Conservation (phyloP, 1,140 invertebrate genomes). For the Piezodorus guildinii region DNA sequence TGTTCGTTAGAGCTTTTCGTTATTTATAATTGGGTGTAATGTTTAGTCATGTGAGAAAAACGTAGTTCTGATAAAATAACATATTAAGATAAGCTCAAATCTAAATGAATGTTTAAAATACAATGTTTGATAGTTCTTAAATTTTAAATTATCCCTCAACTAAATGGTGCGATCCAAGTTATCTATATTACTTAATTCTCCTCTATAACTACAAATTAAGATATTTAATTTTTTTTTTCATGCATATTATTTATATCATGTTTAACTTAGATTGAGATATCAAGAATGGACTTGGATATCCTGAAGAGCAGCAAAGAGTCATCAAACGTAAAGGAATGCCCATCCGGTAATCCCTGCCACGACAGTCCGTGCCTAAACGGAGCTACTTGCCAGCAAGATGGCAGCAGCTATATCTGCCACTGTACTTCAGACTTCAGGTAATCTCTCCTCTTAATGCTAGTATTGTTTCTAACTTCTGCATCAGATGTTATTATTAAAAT, state of each 20-base stretch:
- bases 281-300: constrained; percentile 47
- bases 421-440: constrained; percentile 37
- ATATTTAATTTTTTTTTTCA: background rate
- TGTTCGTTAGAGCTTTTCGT: too few relatives aligned
- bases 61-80: too few relatives aligned
- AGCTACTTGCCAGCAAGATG: constrained; percentile 40
- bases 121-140: too few relatives aligned
- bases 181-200: too few relatives aligned
- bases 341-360: constrained; percentile 33
- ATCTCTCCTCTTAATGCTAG: background rate
- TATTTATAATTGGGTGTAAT: too few relatives aligned
- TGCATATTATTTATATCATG: constrained; percentile 4
- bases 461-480: too few relatives aligned
- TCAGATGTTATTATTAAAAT: background rate
- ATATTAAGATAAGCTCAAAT: too few relatives aligned
- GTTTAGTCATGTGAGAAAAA: too few relatives aligned
- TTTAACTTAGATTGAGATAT: constrained; percentile 47
- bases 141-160: too few relatives aligned
- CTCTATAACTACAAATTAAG: background rate
- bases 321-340: constrained; percentile 64
- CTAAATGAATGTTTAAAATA: too few relatives aligned
- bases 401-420: constrained; percentile 37
- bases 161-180: too few relatives aligned
- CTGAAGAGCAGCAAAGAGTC: constrained; percentile 54
- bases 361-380: constrained; percentile 45